Evolutionary conservation across 2,888 invertebrate species (phyloP).

Genomic region (Nephrotoma flavescens): DNA sequence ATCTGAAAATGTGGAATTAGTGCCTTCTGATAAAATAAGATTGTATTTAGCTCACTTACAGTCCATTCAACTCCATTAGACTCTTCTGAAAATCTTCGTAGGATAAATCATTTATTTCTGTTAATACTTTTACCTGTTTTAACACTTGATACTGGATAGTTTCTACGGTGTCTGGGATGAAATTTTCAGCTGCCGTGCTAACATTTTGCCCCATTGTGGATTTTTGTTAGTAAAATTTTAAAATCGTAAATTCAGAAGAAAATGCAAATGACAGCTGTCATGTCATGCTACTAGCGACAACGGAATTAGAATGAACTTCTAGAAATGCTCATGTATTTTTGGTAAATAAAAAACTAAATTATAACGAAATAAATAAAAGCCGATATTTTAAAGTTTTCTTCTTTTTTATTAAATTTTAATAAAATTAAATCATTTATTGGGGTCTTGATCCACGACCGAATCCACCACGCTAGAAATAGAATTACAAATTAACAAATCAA

Average conservation of each 20-base stretch:
- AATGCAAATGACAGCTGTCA: not conserved
- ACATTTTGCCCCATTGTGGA: conserved; percentile 20
- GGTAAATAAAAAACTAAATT: not conserved
- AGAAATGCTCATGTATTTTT: no score
- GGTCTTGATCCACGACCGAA: conserved; percentile 57
- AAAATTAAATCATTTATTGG: conserved; percentile 16
- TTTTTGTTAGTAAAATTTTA: not conserved
- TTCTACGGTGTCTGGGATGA: conserved; percentile 20
- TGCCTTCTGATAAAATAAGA: not conserved
- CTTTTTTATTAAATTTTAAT: not conserved
- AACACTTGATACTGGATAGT: conserved; percentile 20
- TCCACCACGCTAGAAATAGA: conserved; percentile 54
- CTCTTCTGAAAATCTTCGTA: conserved; percentile 45
- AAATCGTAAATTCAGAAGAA: not conserved
- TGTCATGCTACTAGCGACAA: not conserved
- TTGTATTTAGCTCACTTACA: conserved; percentile 33
- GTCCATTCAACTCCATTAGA: conserved; percentile 41
- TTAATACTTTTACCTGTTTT: conserved; percentile 29
- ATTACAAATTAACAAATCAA: conserved; percentile 10
- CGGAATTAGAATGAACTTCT: not conserved
- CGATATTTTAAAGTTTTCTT: not conserved
- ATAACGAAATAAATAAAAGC: not conserved
- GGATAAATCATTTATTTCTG: conserved; percentile 31
- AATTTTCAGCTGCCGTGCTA: conserved; percentile 17
- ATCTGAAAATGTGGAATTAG: conserved; percentile 27